phyloP scores from a whole-genome alignment of 2,888 invertebrate genomes.

The Micropterix aruncella region DNA sequence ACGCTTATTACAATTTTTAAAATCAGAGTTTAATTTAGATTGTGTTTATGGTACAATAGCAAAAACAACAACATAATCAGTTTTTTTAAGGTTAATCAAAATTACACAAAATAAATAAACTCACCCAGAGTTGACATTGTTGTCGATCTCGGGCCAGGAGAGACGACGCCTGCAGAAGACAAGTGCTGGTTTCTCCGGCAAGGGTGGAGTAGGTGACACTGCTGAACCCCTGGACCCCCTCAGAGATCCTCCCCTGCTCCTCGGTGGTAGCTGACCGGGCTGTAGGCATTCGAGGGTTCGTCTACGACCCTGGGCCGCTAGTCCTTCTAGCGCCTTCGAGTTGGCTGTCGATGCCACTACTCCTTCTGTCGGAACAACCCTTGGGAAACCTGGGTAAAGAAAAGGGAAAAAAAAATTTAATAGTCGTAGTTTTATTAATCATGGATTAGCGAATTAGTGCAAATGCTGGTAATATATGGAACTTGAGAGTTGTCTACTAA shows the following conservation, averaged over 20 bases:
- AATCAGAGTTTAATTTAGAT: no score
- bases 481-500: no score
- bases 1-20: no score
- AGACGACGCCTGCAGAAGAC: slow-evolving; percentile 64
- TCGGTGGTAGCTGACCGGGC: slow-evolving; percentile 24
- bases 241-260: slow-evolving; percentile 41
- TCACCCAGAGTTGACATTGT: slow-evolving; percentile 72
- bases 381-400: slow-evolving; percentile 44
- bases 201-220: slow-evolving; percentile 30
- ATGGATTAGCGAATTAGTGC: background rate
- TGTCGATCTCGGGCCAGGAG: slow-evolving; percentile 79
- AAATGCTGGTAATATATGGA: no score
- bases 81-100: no score
- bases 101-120: no score
- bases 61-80: no score
- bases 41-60: no score
- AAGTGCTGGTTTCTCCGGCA: slow-evolving; percentile 51
- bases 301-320: slow-evolving; percentile 29
- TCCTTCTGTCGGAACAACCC: slow-evolving; percentile 57
- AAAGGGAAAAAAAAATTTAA: slow-evolving; percentile 3
- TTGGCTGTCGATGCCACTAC: slow-evolving; percentile 26
- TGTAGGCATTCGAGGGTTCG: slow-evolving; percentile 52
- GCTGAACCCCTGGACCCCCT: slow-evolving; percentile 36
- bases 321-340: slow-evolving; percentile 4
- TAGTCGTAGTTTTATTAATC: background rate